These are phyloP conservation scores for Phenganax marumi DNA, from an alignment of 92 coral and sea anemone genomes.

Conservation along the genomic window DNA sequence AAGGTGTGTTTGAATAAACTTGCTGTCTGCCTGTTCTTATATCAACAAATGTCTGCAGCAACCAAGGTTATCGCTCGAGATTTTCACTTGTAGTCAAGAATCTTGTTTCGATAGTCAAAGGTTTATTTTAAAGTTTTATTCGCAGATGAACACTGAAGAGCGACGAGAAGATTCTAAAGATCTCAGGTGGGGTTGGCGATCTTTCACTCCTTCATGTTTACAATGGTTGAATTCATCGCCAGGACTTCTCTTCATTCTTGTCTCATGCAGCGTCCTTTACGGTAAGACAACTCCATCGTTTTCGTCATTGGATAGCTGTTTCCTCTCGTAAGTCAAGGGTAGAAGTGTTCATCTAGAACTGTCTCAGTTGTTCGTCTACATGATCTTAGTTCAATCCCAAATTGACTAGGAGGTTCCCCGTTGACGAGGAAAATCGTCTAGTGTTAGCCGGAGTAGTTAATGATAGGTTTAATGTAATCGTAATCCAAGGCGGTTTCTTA, in stretches of 20 bases:
- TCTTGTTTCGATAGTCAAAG: not conserved
- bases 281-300: not conserved
- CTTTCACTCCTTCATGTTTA: conserved; percentile 23
- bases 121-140: not conserved
- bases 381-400: no score
- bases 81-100: not conserved
- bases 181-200: conserved; percentile 37
- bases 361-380: no score
- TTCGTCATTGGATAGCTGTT: not conserved
- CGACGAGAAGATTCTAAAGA: not conserved
- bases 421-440: no score
- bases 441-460: no score
- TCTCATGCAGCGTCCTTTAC: conserved; percentile 9
- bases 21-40: no score
- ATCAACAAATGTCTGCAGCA: no score
- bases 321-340: not conserved
- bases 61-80: no score
- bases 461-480: no score
- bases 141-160: conserved; percentile 2
- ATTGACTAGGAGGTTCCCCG: no score
- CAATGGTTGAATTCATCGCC: conserved; percentile 27
- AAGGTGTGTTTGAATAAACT: no score
- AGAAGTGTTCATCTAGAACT: no score
- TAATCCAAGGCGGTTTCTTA: no score
- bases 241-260: conserved; percentile 8